Percentiles rank a stretch among this genome's conserved stretches.
These are phyloP conservation scores for Lissonota sp. DNA, from an alignment of 2,888 invertebrate species.

Conservation along the genomic window DNA sequence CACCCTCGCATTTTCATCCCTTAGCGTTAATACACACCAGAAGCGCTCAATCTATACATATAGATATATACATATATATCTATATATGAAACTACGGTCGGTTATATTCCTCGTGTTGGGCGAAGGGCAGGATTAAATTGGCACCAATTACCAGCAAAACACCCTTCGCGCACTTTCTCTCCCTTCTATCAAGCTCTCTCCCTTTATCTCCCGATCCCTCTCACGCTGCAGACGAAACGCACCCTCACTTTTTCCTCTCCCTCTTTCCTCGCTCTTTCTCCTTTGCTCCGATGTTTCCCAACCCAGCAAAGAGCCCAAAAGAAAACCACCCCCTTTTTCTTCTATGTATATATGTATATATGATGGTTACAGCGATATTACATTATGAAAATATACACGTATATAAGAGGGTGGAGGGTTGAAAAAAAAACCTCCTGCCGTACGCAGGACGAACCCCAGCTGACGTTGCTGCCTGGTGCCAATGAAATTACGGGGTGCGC, in stretches of 20 bases:
- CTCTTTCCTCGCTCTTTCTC: constrained; percentile 25
- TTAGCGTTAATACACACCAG: constrained; percentile 79
- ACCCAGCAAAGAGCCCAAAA: constrained; percentile 64
- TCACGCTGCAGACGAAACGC: constrained; percentile 29
- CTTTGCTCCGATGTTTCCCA: constrained; percentile 27
- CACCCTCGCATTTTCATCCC: constrained; percentile 70
- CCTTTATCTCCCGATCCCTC: constrained; percentile 22
- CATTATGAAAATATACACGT: constrained; percentile 78
- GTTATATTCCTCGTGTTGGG: constrained; percentile 68
- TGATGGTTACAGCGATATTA: constrained; percentile 75
- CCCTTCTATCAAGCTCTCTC: constrained; percentile 60
- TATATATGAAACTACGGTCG: background rate
- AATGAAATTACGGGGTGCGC: constrained; percentile 73
- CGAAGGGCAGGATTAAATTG: constrained; percentile 88
- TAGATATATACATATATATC: background rate
- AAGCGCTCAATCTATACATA: constrained; percentile 9
- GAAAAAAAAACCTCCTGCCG: constrained; percentile 22
- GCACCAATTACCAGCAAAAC: constrained; percentile 88
- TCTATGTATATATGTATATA: constrained; percentile 23
- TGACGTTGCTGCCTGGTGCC: constrained; percentile 74
- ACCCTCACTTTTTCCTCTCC: constrained; percentile 6
- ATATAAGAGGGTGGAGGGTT: constrained; percentile 25
- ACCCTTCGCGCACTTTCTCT: constrained; percentile 81
- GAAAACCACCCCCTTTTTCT: constrained; percentile 68
- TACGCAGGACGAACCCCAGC: constrained; percentile 66